phyloP scores from a whole-genome alignment of 1,140 invertebrate genomes.

The Mycetomoellerius zeteki region DNA sequence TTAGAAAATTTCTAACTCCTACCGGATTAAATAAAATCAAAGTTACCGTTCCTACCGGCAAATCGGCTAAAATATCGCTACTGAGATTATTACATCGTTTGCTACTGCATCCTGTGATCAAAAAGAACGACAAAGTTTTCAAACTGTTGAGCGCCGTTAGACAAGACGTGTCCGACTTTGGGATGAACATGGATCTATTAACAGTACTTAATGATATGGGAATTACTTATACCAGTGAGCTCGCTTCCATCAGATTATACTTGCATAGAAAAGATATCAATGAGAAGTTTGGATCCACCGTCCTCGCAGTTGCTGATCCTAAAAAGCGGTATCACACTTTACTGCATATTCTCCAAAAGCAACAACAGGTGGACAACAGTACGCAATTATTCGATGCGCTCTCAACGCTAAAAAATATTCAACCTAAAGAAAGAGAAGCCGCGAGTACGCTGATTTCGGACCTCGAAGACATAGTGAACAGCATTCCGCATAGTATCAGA shows the following conservation, averaged over 20 bases:
- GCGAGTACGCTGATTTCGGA: not conserved
- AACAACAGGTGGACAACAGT: not conserved
- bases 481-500: conserved; percentile 14
- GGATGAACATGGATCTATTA: conserved; percentile 10
- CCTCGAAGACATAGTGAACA: conserved; percentile 6
- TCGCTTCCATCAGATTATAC: conserved; percentile 37
- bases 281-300: not conserved
- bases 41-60: not conserved
- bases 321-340: not conserved
- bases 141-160: not conserved
- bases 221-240: conserved; percentile 1
- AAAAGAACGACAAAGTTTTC: not conserved
- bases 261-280: not conserved
- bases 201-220: conserved; percentile 23
- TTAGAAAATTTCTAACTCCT: conserved; percentile 11
- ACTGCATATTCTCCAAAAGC: not conserved
- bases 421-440: not conserved
- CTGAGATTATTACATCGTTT: not conserved
- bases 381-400: conserved; percentile 18
- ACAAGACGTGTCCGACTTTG: conserved; percentile 17
- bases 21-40: conserved; percentile 2
- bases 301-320: not conserved
- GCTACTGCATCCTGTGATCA: conserved; percentile 4
- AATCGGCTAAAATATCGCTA: not conserved
- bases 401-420: not conserved